A percentile compares a stretch with the other conserved stretches of the same genome.
Conservation (phyloP, 2,888 invertebrate species). For the Drosophila hamatofila region DNA sequence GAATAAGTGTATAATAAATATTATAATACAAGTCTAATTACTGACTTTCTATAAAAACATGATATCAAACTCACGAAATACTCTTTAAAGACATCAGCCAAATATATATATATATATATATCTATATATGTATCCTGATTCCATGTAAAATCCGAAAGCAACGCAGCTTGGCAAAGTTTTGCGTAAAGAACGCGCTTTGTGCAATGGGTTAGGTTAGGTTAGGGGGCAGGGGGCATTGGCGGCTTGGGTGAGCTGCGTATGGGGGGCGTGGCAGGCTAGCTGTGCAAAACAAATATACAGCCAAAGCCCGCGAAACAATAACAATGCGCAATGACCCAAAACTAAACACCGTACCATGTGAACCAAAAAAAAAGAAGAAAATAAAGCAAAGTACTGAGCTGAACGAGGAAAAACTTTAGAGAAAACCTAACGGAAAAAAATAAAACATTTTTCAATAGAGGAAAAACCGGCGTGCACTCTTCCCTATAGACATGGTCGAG, state of each 20-base stretch:
- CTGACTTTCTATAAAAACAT: no score
- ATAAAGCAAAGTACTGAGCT: constrained; percentile 13
- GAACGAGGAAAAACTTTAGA: constrained; percentile 17
- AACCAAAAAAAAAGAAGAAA: constrained; percentile 19
- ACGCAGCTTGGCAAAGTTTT: constrained; percentile 24
- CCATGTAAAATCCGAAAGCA: neutral
- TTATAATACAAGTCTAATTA: no score
- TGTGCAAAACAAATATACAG: constrained; percentile 66
- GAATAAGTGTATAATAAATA: no score
- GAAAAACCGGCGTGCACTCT: neutral
- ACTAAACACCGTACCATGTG: constrained; percentile 62
- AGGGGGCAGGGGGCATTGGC: neutral
- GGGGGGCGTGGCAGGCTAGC: constrained; percentile 26
- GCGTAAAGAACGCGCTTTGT: constrained; percentile 8
- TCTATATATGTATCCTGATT: neutral
- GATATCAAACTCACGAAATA: no score
- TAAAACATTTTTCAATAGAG: constrained; percentile 37
- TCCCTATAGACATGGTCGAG: constrained; percentile 23
- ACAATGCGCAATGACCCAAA: constrained; percentile 76
- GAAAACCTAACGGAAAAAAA: constrained; percentile 23
- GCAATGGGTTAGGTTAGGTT: neutral
- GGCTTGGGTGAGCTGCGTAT: neutral
- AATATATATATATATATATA: neutral
- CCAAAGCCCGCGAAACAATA: constrained; percentile 66
- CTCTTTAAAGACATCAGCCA: neutral